phyloP scores from a whole-genome alignment of 2,113 vertebrate species.

The Xenopus borealis region DNA sequence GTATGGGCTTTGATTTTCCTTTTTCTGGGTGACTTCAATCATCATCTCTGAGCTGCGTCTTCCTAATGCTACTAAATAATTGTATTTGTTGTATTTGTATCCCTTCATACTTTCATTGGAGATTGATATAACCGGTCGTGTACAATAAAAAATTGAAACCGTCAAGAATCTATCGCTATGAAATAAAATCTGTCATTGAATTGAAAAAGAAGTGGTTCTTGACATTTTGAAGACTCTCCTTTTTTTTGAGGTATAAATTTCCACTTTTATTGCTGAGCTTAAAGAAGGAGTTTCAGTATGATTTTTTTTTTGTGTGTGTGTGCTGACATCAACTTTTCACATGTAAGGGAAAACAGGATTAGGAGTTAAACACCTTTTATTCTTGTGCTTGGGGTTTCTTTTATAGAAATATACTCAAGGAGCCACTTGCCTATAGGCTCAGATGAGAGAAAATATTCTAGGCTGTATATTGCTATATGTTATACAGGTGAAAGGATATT shows the following conservation, averaged over 20 bases:
- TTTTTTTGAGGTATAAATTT: conserved; percentile 24
- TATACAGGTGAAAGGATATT: too few species aligned
- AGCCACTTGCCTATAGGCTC: too few species aligned
- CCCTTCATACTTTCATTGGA: not conserved
- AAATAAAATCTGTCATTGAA: conserved; percentile 13
- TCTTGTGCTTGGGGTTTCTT: not conserved
- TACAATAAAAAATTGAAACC: not conserved
- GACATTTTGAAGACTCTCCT: conserved; percentile 10
- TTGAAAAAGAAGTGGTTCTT: not conserved
- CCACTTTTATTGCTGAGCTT: conserved; percentile 24
- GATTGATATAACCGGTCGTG: not conserved
- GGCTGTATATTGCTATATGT: too few species aligned
- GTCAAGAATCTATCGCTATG: conserved; percentile 16
- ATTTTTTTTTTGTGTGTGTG: not conserved
- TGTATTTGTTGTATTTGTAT: not conserved
- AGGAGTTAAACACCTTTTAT: not conserved
- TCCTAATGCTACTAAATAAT: not conserved
- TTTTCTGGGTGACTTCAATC: not conserved
- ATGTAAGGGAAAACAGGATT: not conserved
- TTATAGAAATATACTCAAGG: not conserved
- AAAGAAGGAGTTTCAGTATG: not conserved
- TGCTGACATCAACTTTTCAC: conserved; percentile 12
- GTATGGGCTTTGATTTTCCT: too few species aligned
- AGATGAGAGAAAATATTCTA: too few species aligned
- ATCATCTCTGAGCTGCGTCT: not conserved